Evolutionary conservation across 2,113 vertebrate species (phyloP), one percentile per base, ranked within the genome.

Genomic region (Hydropotes inermis): DNA sequence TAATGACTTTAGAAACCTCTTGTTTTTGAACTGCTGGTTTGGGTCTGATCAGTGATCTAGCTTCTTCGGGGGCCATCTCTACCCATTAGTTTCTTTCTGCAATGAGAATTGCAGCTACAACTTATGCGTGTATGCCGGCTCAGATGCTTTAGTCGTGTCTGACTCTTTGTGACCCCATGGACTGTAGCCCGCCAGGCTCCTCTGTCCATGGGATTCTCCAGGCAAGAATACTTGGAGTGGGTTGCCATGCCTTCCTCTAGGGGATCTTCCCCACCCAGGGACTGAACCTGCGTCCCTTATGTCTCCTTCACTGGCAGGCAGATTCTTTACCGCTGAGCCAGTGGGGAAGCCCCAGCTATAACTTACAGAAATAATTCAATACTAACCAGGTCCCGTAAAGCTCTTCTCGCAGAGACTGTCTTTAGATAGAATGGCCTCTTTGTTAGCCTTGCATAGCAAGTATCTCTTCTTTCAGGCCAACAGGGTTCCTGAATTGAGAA

Each of bases 141-240:
- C 33, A n/a, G 64, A n/a, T 4, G 8, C 17, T 70, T 11, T 9
- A 70, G n/a, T 70, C 0, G 0, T 21, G 64, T 70, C 64, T 70
- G 64, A 36, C 9, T 11, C 64, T 67, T 19, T 67, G 33, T 67
- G 64, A 36, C 64, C 9, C n/a, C 9, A 1, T 21, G 9, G 64
- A 70, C 17, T 70, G 9, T 36, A 36, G 64, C 9, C 64, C 1
- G 0, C n/a, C n/a, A 19, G 8, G n/a, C 64, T 70, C n/a, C 64
- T 70, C 64, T 70, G 64, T 36, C 64, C n/a, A 21, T 70, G n/a
- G 64, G 64, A 36, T 70, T 70, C 64, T 70, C 64, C n/a, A 70
- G 33, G 8, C n/a, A 36, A 70, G n/a, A 36, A 5, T 36, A 50
- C 17, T 5, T 21, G n/a, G 64, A 70, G 17, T 70, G 17, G n/a